Conservation (phyloP, 2,888 invertebrate genomes). For the Sinohyriopsis cumingii region DNA sequence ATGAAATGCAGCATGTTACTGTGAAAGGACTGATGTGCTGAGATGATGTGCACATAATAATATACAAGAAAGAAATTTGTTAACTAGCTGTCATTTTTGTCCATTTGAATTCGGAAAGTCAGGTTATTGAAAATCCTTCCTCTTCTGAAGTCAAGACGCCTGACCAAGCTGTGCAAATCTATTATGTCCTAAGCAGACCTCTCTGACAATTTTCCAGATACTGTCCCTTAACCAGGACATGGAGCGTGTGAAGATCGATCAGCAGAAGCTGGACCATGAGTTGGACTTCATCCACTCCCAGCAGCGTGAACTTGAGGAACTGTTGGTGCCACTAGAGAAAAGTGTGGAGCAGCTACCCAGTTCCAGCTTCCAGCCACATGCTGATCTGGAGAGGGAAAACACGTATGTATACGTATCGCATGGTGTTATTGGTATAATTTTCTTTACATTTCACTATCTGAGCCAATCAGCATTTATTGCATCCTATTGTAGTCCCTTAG, state of each 20-base stretch:
- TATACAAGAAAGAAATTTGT: no score
- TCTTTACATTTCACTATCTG: not conserved
- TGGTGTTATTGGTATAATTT: not conserved
- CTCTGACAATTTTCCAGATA: conserved; percentile 76
- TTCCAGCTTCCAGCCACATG: conserved; percentile 71
- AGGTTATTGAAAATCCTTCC: no score
- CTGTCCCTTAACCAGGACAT: conserved; percentile 88
- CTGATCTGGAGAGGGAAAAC: conserved; percentile 91
- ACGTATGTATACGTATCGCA: conserved; percentile 76
- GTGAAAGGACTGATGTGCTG: no score
- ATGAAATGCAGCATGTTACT: no score
- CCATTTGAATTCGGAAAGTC: no score
- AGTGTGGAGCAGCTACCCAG: conserved; percentile 75
- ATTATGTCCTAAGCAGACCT: no score
- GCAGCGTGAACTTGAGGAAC: conserved; percentile 91
- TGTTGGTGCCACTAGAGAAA: conserved; percentile 88
- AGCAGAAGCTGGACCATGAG: conserved; percentile 91
- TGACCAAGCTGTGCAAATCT: no score
- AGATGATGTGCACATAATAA: no score
- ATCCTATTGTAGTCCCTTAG: no score
- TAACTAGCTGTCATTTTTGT: no score
- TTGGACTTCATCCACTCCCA: conserved; percentile 93
- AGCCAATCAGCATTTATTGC: no score
- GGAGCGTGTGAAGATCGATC: conserved; percentile 90
- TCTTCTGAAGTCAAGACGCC: no score